A percentile compares a stretch with the other conserved stretches of the same genome.
These are phyloP conservation scores for Crotalus tigris DNA, from an alignment of 2,113 vertebrate genomes.

Conservation along the genomic window DNA sequence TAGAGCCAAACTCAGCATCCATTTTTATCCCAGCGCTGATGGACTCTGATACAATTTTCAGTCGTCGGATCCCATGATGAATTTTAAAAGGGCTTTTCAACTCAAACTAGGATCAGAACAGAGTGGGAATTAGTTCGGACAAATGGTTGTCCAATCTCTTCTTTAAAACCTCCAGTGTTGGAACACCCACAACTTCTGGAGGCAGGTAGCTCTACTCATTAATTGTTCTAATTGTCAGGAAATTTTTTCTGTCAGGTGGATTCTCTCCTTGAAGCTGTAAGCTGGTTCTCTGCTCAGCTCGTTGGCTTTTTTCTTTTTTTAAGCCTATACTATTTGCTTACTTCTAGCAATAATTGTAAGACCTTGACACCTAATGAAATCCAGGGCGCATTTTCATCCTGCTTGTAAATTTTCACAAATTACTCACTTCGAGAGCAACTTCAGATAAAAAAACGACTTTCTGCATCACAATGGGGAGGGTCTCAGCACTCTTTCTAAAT, in stretches of 20 bases:
- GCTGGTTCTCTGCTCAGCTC: too few species aligned
- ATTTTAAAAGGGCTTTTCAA: background rate
- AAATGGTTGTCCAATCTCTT: background rate
- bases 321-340: background rate
- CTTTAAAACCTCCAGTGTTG: background rate
- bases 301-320: background rate
- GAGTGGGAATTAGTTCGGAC: background rate
- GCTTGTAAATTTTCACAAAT: too few species aligned
- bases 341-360: background rate
- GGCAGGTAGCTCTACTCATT: background rate
- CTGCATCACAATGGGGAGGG: background rate
- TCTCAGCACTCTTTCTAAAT: background rate
- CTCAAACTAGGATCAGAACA: background rate
- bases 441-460: background rate
- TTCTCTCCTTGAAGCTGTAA: too few species aligned
- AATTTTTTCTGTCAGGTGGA: background rate
- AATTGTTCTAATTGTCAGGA: background rate
- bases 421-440: background rate
- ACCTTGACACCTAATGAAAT: background rate
- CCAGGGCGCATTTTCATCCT: background rate
- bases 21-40: background rate
- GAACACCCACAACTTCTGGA: background rate
- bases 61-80: accelerated
- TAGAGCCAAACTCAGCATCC: background rate
- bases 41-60: background rate